Conservation (phyloP, 2,797 vertebrate genomes). For the Gymnocypris eckloni region DNA sequence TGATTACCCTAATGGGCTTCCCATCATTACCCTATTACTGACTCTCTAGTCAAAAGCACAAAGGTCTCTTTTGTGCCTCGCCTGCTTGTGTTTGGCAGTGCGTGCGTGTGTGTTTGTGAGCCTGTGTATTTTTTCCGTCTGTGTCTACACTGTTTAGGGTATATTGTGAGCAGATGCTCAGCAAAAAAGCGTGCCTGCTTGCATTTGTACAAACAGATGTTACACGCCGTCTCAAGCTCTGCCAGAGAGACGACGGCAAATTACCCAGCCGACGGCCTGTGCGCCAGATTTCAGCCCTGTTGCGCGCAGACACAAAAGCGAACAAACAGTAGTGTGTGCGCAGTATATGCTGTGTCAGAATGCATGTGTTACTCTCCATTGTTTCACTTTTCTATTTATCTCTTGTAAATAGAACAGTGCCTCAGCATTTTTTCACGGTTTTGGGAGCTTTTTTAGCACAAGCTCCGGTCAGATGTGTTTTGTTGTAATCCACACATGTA, state of each 20-base stretch:
- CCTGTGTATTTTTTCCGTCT: constrained; percentile 53
- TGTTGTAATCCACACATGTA: constrained; percentile 44
- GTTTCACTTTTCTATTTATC: constrained; percentile 42
- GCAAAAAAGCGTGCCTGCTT: constrained; percentile 55
- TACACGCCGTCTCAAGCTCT: constrained; percentile 51
- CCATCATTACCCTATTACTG: constrained; percentile 69
- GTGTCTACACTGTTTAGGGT: constrained; percentile 60
- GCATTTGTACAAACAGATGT: constrained; percentile 64
- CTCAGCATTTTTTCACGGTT: background rate
- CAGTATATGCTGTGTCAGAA: constrained; percentile 43
- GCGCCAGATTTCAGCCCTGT: constrained; percentile 49
- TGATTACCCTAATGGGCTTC: constrained; percentile 71
- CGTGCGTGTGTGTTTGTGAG: constrained; percentile 37
- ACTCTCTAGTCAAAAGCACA: constrained; percentile 63
- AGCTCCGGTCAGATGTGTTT: background rate
- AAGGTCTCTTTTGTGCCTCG: constrained; percentile 53
- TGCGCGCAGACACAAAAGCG: constrained; percentile 21
- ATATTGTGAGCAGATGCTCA: constrained; percentile 58
- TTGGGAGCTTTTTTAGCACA: constrained; percentile 17
- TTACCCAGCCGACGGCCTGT: constrained; percentile 49
- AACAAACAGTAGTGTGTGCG: constrained; percentile 57
- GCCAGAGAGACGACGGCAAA: constrained; percentile 55
- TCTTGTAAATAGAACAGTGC: constrained; percentile 21
- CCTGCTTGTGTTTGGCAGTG: constrained; percentile 49
- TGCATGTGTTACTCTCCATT: constrained; percentile 39